Base-by-base conservation (phyloP, 2,888 invertebrate genomes). In the Colostygia pectinataria region DNA sequence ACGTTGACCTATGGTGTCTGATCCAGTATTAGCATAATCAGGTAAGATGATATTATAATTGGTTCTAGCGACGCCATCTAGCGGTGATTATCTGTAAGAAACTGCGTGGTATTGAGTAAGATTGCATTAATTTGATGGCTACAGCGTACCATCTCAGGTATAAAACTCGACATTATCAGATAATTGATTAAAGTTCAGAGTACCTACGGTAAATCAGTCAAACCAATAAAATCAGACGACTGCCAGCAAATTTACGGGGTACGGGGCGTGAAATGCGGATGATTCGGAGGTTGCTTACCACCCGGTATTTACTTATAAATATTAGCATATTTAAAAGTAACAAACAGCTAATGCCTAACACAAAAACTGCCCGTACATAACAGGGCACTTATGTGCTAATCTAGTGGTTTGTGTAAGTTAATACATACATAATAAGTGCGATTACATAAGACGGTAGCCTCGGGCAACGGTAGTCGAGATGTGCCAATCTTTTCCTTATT, bases 401-500 rank as follows among this genome's bases (percentile, higher is more conserved):
- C 74, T 66, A 60, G 64, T 58, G 63, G 56, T 61, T 57, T 64
- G 56, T 64, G 56, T 63, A 70, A 77, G 75, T 74, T 79, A 80
- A 80, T 82, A 82, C 79, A 80, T 84, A 81, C 82, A 83, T 86
- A 86, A 87, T 88, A 78, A 80, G 85, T 71, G 80, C 78, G 79
- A 84, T 88, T 86, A 85, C 77, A 77, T 76, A 83, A 83, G 80
- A 67, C 74, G 68, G 69, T 44, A 65, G 78, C 83, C 76, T 62
- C 66, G 60, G 66, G 80, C 80, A 79, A 75, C 83, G 81, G 83
- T 80, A 82, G 83, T 80, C 67, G 74, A 75, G 84, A 83, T 86
- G 86, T 88, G 86, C 87, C 86, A 88, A 87, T 88, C 86, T 83
- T 80, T 83, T 80, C 80, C 80, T 80, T 67, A 70, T 71, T 64